Evolutionary conservation across 2,888 invertebrate species (phyloP).

Genomic region (Caenorhabditis sp.): DNA sequence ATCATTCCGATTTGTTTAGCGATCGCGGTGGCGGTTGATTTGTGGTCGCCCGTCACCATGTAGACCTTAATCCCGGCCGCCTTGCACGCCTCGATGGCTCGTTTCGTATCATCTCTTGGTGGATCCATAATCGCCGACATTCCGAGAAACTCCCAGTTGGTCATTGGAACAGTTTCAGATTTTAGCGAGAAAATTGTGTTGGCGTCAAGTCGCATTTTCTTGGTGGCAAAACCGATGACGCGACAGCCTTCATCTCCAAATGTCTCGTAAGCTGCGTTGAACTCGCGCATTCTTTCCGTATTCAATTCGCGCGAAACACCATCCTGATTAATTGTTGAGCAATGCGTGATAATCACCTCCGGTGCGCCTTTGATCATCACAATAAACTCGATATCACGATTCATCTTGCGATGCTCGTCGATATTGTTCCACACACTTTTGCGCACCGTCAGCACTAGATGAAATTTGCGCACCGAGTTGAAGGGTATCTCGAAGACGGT

Average conservation of each 20-base stretch:
- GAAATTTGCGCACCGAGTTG: slow-evolving; percentile 61
- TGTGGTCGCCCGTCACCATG: slow-evolving; percentile 66
- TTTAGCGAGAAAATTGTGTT: slow-evolving; percentile 52
- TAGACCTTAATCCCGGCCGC: slow-evolving; percentile 63
- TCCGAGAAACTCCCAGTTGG: slow-evolving; percentile 55
- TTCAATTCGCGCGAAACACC: slow-evolving; percentile 22
- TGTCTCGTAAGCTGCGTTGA: slow-evolving; percentile 54
- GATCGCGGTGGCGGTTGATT: slow-evolving; percentile 60
- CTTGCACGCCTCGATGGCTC: slow-evolving; percentile 57
- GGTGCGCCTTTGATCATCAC: slow-evolving; percentile 64
- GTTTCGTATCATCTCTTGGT: slow-evolving; percentile 58
- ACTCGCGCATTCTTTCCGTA: slow-evolving; percentile 34
- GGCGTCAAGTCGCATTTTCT: slow-evolving; percentile 52
- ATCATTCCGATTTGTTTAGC: slow-evolving; percentile 64
- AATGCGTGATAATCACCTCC: slow-evolving; percentile 56
- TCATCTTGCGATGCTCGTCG: slow-evolving; percentile 17
- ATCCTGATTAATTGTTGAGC: slow-evolving; percentile 46
- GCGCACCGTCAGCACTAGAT: slow-evolving; percentile 50
- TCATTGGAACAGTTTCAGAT: slow-evolving; percentile 51
- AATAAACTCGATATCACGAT: slow-evolving; percentile 36
- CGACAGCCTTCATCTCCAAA: slow-evolving; percentile 62
- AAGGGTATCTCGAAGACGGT: slow-evolving; percentile 63
- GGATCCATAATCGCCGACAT: slow-evolving; percentile 64
- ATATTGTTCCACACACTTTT: slow-evolving; percentile 18
- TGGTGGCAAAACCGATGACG: slow-evolving; percentile 60